Percentiles rank a stretch among this genome's conserved stretches.
Evolutionary conservation across 2,113 vertebrate species (phyloP).

Genomic region (Ochotona curzoniae): DNA sequence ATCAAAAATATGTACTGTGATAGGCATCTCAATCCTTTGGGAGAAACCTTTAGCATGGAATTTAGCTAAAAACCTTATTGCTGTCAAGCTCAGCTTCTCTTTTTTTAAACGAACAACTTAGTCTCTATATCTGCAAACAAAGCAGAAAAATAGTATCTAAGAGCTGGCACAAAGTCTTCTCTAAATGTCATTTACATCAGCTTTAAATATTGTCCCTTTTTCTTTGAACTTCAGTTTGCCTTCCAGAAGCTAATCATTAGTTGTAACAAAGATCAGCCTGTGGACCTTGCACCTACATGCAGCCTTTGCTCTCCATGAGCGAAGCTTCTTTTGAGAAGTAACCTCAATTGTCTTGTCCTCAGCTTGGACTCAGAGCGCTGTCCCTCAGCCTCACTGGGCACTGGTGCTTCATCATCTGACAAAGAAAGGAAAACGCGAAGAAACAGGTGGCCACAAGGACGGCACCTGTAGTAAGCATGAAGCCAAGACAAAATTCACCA

Average conservation of each 20-base stretch:
- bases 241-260: slow-evolving; percentile 21
- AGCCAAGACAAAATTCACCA: neutral
- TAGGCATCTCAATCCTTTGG: neutral
- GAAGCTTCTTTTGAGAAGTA: neutral
- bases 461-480: neutral
- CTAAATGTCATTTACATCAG: neutral
- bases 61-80: neutral
- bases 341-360: neutral
- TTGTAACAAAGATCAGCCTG: neutral
- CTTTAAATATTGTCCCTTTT: neutral
- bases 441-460: neutral
- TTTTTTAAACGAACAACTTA: neutral
- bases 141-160: neutral
- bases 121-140: neutral
- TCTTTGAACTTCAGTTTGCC: neutral
- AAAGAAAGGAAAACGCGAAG: slow-evolving; percentile 15
- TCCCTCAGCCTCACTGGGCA: neutral
- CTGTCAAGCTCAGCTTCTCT: neutral
- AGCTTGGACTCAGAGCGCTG: neutral
- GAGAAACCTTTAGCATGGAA: neutral
- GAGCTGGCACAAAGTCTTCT: slow-evolving; percentile 2
- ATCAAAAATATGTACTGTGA: neutral
- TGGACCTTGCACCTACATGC: neutral
- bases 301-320: neutral
- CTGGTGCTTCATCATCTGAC: neutral